Percentiles rank a stretch among this genome's conserved stretches.
phyloP scores from a whole-genome alignment of 1,140 invertebrate species.

The Tetramorium alpestre region DNA sequence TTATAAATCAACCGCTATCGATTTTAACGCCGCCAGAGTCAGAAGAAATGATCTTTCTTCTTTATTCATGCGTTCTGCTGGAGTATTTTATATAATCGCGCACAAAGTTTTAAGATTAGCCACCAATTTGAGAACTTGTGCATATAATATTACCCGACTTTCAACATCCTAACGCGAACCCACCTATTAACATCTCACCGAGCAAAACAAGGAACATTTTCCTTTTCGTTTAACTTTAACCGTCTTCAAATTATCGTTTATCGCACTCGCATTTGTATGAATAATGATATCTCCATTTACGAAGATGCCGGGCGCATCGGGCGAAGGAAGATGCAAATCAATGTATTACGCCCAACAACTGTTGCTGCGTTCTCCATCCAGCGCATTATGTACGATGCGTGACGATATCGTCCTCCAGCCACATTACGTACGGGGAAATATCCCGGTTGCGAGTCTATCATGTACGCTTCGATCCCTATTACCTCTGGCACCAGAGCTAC shows the following conservation, averaged over 20 bases:
- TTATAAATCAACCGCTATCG: not conserved
- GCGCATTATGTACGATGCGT: slow-evolving; percentile 28
- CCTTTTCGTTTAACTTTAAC: not conserved
- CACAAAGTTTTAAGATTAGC: not conserved
- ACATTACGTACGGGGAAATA: slow-evolving; percentile 15
- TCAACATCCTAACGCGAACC: not conserved
- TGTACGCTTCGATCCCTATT: slow-evolving; percentile 64
- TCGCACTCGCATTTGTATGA: slow-evolving; percentile 4
- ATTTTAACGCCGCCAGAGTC: not conserved
- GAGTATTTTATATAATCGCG: not conserved
- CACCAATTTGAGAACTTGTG: not conserved
- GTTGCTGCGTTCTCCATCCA: slow-evolving; percentile 1
- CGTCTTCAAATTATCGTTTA: slow-evolving; percentile 17
- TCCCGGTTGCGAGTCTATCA: slow-evolving; percentile 39
- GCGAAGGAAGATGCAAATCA: slow-evolving; percentile 1
- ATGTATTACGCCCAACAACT: slow-evolving; percentile 20
- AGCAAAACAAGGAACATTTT: not conserved
- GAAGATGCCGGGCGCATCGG: not conserved
- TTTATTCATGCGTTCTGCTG: not conserved
- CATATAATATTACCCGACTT: not conserved
- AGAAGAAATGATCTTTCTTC: not conserved
- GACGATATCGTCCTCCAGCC: slow-evolving; percentile 17
- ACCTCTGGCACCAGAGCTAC: slow-evolving; percentile 56
- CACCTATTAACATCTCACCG: not conserved
- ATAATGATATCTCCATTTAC: slow-evolving; percentile 29